Percentiles rank a stretch among this genome's conserved stretches.
Conservation (phyloP, 2,888 invertebrate species). For the Ophraella communa region DNA sequence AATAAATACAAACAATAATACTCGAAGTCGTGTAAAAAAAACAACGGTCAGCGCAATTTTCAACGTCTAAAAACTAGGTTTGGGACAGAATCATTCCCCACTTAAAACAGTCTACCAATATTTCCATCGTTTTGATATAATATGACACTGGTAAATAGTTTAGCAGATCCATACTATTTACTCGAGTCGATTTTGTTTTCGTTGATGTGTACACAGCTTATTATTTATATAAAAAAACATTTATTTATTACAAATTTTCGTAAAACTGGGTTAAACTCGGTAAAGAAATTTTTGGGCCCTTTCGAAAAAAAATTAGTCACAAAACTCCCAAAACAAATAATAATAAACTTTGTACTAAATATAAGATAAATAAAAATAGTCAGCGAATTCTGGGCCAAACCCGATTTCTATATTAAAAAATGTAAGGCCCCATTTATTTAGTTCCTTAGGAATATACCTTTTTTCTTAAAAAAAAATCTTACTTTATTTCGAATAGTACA, state of each 20-base stretch:
- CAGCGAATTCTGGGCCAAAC: conserved; percentile 20
- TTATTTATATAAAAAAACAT: not conserved
- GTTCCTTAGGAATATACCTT: not conserved
- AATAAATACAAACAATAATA: conserved; percentile 40
- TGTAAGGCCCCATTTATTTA: conserved; percentile 18
- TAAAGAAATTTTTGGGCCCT: not conserved
- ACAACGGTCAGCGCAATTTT: conserved; percentile 17
- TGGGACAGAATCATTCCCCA: conserved; percentile 11
- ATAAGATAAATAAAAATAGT: conserved; percentile 9
- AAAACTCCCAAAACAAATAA: not conserved
- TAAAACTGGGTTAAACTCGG: not conserved
- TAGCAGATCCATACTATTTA: too few relatives aligned
- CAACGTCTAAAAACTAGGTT: conserved; percentile 16
- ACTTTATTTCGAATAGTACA: not conserved
- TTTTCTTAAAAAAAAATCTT: too few relatives aligned
- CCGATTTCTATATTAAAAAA: conserved; percentile 20
- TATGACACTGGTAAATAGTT: not conserved
- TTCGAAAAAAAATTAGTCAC: not conserved
- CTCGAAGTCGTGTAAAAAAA: conserved; percentile 36
- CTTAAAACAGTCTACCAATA: not conserved
- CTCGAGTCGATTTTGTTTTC: not conserved
- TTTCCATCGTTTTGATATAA: not conserved
- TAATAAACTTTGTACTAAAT: conserved; percentile 8
- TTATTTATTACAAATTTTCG: not conserved
- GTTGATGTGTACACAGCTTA: not conserved